Base-by-base conservation (phyloP, 2,797 vertebrate genomes). In the Fundulus diaphanus region DNA sequence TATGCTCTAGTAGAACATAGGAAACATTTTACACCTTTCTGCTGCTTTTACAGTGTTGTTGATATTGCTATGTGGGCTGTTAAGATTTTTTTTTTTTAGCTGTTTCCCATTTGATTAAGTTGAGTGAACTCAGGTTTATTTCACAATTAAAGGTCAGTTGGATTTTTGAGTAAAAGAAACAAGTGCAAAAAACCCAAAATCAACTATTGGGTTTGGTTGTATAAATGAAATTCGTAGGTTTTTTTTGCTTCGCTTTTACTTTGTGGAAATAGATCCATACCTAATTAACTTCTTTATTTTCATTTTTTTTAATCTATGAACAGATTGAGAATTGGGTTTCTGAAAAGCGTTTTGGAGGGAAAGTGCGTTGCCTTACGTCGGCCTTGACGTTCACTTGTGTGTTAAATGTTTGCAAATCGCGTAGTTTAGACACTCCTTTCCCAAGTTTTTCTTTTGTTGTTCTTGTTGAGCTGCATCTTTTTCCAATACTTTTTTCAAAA, bases 101-200 rank as follows among this genome's bases (percentile, higher is more conserved):
- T 89, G 89, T 82, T 81, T 90, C 66, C 68, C 77, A 74, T 88
- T 89, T 90, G n/a, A 84, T 87, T 63, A 71, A 70, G 61, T 82
- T 81, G 77, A 88, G 83, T 81, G 88, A 85, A 88, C 88, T 90
- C 87, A 84, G 87, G 83, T 85, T 80, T 80, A 69, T 77, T 73
- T 77, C 49, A 73, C 72, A 40, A 54, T 57, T 35, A 72, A 78
- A 81, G 74, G 75, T 86, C 72, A 70, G 79, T 80, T 40, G 20
- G 20, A 70, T 18, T 68, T 80, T 44, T 87, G 78, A 70, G 74
- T 73, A 1, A 69, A 78, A 73, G n/a, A 78, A 67, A 61, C 68
- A 54, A 67, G 46, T 56, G 63, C 63, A 65, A 65, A 65, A 63
- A 44, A 42, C 6, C 7, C 7, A 44, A 44, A 82, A n/a, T 65